Evolutionary conservation across 2,113 vertebrate genomes (phyloP).

Genomic region (Apistogramma diplotaenia): DNA sequence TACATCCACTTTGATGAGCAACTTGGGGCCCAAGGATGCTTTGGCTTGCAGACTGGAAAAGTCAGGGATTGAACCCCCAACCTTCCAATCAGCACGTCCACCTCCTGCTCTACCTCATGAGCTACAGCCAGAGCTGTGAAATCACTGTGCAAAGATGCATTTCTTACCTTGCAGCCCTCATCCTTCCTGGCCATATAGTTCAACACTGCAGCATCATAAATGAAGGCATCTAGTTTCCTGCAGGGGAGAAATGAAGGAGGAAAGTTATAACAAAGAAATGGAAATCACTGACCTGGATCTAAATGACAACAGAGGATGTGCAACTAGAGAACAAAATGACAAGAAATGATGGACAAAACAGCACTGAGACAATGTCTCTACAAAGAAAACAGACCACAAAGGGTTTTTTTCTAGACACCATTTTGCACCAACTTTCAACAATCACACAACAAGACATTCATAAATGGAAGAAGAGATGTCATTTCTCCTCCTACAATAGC

Average conservation of each 20-base stretch:
- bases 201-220: slow-evolving; percentile 89
- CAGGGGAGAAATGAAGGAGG: not conserved
- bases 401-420: not conserved
- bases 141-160: not conserved
- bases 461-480: not conserved
- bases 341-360: not conserved
- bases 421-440: slow-evolving; percentile 1
- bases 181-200: slow-evolving; percentile 95
- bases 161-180: slow-evolving; percentile 85
- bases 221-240: slow-evolving; percentile 93
- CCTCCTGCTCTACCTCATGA: too few species aligned
- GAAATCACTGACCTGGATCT: slow-evolving; percentile 32
- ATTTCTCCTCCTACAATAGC: not conserved
- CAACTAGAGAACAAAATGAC: not conserved
- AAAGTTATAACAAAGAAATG: slow-evolving; percentile 3
- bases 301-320: not conserved
- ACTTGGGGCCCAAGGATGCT: too few species aligned
- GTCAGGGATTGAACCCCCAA: too few species aligned
- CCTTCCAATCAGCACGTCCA: too few species aligned
- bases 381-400: not conserved
- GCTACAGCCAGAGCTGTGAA: not conserved
- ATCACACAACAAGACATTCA: not conserved
- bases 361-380: not conserved
- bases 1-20: too few species aligned
- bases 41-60: too few species aligned